Base-by-base conservation (phyloP, 1,140 invertebrate genomes). In the Aphaenogaster ashmeadi region DNA sequence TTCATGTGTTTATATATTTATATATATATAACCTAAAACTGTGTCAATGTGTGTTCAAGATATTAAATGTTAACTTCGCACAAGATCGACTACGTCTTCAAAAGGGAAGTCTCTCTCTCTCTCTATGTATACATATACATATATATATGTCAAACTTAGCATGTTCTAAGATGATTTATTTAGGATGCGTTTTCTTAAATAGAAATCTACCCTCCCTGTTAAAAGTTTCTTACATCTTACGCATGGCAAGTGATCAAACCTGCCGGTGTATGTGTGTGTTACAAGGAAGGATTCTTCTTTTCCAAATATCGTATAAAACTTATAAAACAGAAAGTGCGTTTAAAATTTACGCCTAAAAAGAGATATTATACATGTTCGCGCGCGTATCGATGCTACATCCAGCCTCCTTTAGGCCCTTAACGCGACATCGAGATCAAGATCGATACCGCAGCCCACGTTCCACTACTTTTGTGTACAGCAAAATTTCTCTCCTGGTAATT, bases 251-350 rank as follows among this genome's bases (percentile, higher is more conserved):
- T 27, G 56, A 88, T 66, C 1, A 66, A 21, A 36, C 56, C 66
- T 75, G 74, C 88, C 84, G 11, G 58, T 62, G 27, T 62, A 27
- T 47, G 38, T 67, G 36, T 69, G 41, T 69, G 5, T 85, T 83
- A 80, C 64, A 72, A 87, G 85, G 77, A 92, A 92, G 91, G 89
- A 91, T 77, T 88, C 38, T 80, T 79, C 56, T 71, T 80, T 87
- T 89, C 56, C 79, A 89, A 91, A 90, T 90, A 91, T 90, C 89
- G 87, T 92, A 92, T 92, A 90, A 93, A 92, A 92, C 92, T 93
- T 93, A 92, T 92, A 92, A 93, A 93, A 93, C 85, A 87, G 72
- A 93, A 91, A 92, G 88, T 87, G 86, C 87, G 87, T 91, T 90
- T 87, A 91, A 92, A 89, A 89, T 90, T 90, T 91, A 91, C 86